A percentile compares a stretch with the other conserved stretches of the same genome.
These are phyloP conservation scores for Metalampra italica DNA, from an alignment of 2,888 invertebrate species.

Conservation along the genomic window DNA sequence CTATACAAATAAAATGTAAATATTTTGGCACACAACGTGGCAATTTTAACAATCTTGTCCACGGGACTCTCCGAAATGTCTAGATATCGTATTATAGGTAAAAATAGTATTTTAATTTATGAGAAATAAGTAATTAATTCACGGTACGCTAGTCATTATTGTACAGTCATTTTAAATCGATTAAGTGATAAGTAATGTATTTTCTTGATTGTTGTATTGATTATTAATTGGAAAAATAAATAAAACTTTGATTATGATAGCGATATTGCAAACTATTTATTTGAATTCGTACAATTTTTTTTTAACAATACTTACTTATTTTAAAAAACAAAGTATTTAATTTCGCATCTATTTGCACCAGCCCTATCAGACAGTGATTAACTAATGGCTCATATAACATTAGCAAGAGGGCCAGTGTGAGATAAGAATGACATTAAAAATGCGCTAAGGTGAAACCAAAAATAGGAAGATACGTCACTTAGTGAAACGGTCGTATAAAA, in stretches of 20 bases:
- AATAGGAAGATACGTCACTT: no score
- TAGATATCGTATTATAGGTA: conserved; percentile 20
- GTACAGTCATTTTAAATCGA: conserved; percentile 63
- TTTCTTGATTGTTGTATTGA: conserved; percentile 62
- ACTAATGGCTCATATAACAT: no score
- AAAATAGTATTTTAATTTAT: conserved; percentile 61
- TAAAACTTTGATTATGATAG: conserved; percentile 29
- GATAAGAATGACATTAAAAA: no score
- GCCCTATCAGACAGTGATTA: no score
- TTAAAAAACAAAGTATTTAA: no score
- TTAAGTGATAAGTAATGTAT: conserved; percentile 47
- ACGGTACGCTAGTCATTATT: conserved; percentile 65
- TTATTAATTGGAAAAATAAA: conserved; percentile 20
- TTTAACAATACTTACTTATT: no score
- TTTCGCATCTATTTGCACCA: no score
- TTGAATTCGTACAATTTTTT: not conserved
- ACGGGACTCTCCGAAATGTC: not conserved
- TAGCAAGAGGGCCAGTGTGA: no score
- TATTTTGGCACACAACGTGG: not conserved
- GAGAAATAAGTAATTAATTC: conserved; percentile 42
- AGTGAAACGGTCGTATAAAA: no score
- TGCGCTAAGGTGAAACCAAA: no score
- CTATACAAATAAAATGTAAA: not conserved
- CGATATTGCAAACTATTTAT: conserved; percentile 11
- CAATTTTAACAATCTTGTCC: not conserved